Evolutionary conservation across 2,888 invertebrate species (phyloP), one percentile per base, ranked within the genome.

Genomic region (Belgica antarctica): DNA sequence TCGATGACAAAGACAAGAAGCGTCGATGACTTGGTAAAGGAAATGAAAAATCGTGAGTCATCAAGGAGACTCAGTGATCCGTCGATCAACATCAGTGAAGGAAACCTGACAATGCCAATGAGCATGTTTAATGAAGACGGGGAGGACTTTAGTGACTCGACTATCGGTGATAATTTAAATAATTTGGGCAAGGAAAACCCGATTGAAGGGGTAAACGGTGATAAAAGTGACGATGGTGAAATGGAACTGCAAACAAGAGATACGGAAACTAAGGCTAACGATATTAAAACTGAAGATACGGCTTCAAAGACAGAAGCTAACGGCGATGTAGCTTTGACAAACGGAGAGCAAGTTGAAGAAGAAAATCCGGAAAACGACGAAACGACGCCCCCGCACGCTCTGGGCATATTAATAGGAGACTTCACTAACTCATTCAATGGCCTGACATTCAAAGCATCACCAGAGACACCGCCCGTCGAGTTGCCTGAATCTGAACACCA

Each of bases 31-130:
- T 81, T 94, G 71, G 82, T 89, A 73, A 76, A 82, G 72, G 76
- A 75, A 74, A 74, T 70, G 5, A 61, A 61, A 17, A 41, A 22
- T 25, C 59, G 34, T 5, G 61, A 46, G 17, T 8, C 25, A 24
- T 88, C 88, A 73, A 82, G 94, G 71, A 83, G 94, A 72, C 88
- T 88, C 73, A 94, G 94, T 79, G 94, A 94, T 81, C 93, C 94
- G 41, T 93, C 86, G 79, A 84, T 94, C 76, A 85, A 86, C 34
- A 84, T 88, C 19, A 91, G 92, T 74, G 80, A 84, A 74, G 73
- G 15, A 66, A 78, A 78, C 72, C 74, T 78, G 72, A 76, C 76
- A 63, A 76, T 77, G 72, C 75, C 73, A 63, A 72, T 76, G 52
- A 78, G 77, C 70, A 72, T 72, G 74, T 76, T 76, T 7, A 77